These are phyloP conservation scores for Ptilonorhynchus violaceus DNA, from an alignment of 2,113 vertebrate genomes.

Conservation along the genomic window DNA sequence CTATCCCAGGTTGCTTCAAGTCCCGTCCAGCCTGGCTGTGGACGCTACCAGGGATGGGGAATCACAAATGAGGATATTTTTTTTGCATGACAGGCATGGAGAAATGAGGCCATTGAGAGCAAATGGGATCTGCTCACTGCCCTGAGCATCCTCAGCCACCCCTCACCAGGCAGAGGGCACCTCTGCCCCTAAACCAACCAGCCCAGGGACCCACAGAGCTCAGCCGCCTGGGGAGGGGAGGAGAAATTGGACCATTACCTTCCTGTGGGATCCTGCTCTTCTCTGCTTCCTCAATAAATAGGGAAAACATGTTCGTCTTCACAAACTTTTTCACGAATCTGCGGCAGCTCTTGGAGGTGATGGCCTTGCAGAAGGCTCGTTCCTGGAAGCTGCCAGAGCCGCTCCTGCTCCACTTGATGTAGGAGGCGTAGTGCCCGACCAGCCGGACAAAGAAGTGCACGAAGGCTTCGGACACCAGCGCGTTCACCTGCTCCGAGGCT, in stretches of 20 bases:
- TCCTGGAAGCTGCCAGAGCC: slow-evolving; percentile 77
- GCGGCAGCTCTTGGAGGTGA: slow-evolving; percentile 79
- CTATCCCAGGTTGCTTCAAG: neutral
- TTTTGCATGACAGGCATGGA: neutral
- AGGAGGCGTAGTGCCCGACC: slow-evolving; percentile 82
- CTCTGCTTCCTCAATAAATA: slow-evolving; percentile 92
- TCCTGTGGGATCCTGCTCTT: slow-evolving; percentile 80
- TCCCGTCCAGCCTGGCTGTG: neutral
- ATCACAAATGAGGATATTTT: neutral
- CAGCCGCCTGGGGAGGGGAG: accelerated
- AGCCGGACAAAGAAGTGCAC: slow-evolving; percentile 87
- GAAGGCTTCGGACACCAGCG: slow-evolving; percentile 85
- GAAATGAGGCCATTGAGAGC: neutral
- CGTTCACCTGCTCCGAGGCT: slow-evolving; percentile 86
- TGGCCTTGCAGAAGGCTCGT: slow-evolving; percentile 84
- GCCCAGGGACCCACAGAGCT: neutral
- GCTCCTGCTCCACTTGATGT: slow-evolving; percentile 68
- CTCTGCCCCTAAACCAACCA: neutral
- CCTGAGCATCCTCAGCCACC: neutral
- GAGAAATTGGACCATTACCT: slow-evolving; percentile 61
- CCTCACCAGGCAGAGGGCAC: accelerated
- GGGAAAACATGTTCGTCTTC: slow-evolving; percentile 92
- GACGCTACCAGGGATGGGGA: neutral
- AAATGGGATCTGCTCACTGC: neutral
- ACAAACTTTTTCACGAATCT: slow-evolving; percentile 88